These are phyloP conservation scores for Acanthosepion esculentum DNA, from an alignment of 2,888 invertebrate species.

Conservation along the genomic window DNA sequence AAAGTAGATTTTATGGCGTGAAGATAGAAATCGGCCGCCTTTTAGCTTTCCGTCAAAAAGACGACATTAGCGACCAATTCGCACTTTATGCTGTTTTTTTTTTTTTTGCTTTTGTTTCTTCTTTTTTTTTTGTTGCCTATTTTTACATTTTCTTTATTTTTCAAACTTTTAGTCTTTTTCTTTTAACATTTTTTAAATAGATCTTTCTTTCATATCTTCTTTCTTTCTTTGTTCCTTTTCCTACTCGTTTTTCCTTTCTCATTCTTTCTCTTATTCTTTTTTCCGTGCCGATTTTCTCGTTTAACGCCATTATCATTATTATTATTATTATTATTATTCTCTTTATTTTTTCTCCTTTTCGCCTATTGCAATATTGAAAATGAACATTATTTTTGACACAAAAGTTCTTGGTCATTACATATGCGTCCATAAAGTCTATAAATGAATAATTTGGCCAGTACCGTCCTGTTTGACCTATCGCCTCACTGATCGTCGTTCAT, in stretches of 20 bases:
- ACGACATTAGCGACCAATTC: too few relatives aligned
- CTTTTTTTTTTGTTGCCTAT: background rate
- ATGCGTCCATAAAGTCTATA: conserved; percentile 33
- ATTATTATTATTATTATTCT: background rate
- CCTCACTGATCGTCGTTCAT: conserved; percentile 33
- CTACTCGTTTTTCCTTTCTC: rapidly evolving
- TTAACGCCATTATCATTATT: background rate
- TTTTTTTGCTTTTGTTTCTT: background rate
- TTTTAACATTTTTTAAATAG: background rate
- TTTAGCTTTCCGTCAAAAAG: too few relatives aligned
- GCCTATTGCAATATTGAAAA: conserved; percentile 10
- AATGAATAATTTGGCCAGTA: conserved; percentile 23
- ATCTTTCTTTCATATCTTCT: background rate
- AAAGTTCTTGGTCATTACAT: conserved; percentile 33
- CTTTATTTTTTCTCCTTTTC: background rate
- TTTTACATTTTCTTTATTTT: background rate
- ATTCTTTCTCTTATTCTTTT: background rate
- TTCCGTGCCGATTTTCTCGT: background rate
- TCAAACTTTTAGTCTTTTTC: background rate
- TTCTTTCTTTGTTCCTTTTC: background rate
- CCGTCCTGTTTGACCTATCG: conserved; percentile 33
- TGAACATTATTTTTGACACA: conserved; percentile 33
- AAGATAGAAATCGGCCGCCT: too few relatives aligned
- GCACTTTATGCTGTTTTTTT: too few relatives aligned
- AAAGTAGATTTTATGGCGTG: too few relatives aligned